Base-by-base conservation (phyloP, 2,888 invertebrate species). In the Oxycera nigricornis region DNA sequence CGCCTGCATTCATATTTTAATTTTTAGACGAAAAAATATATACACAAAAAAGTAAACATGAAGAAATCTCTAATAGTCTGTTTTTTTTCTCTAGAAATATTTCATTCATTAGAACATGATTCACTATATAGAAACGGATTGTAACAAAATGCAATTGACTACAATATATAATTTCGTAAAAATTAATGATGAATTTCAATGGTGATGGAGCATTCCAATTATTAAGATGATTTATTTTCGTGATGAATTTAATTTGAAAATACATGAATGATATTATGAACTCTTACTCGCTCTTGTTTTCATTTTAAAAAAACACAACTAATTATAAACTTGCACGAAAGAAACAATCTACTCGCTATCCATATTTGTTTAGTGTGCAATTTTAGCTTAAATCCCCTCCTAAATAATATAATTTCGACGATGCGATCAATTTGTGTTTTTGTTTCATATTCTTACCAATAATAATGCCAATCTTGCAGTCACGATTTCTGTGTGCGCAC, bases 401-500 rank as follows among this genome's bases (percentile, higher is more conserved):
- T n/a, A n/a, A n/a, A n/a, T 35, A 46, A 46, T 7, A 7, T 46
- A 46, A 7, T 46, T 46, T 46, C 14, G 46, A 11, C 17, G 11
- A 35, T 35, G 11, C 46, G 46, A 46, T 65, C 41, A 65, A n/a
- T 46, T 46, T 26, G 67, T 6, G 11, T 46, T 72, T 28, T 62
- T 74, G 52, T 67, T 41, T 67, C 41, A 41, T 22, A 17, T 73
- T 24, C 73, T 73, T 98, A 78, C 97, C 96, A 91, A 84, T 79
- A 80, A 82, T 83, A 39, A 83, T 81, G 81, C 96, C 96, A 84
- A 97, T 87, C 81, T 91, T 88, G 86, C 94, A 94, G 82, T 90
- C 87, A 77, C 87, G 88, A 84, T 94, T 91, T 83, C 91, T 90
- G 88, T 93, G 93, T 75, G 95, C 95, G 86, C 95, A 96, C 14